Conservation (phyloP, 1,140 invertebrate genomes). For the Magallana gigas region DNA sequence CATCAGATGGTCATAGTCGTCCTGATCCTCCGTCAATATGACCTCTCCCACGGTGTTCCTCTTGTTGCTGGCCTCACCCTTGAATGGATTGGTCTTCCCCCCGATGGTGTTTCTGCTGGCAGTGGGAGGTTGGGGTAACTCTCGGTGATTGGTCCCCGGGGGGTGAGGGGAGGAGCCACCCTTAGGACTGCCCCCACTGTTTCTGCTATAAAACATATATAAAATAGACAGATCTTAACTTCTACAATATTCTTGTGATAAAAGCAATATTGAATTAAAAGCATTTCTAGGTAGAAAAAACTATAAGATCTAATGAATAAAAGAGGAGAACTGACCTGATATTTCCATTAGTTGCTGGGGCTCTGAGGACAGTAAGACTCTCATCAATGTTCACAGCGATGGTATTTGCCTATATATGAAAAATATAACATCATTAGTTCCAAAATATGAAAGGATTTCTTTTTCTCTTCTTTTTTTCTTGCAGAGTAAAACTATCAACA, state of each 20-base stretch:
- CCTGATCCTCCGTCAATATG: constrained; percentile 33
- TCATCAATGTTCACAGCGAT: background rate
- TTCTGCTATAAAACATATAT: background rate
- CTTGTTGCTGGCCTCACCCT: background rate
- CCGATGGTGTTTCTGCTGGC: constrained; percentile 32
- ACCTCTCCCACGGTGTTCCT: constrained; percentile 14
- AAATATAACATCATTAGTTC: background rate
- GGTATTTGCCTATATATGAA: background rate
- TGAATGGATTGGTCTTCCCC: constrained; percentile 15
- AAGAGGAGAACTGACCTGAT: background rate
- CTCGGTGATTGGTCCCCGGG: constrained; percentile 40
- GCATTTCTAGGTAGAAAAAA: background rate
- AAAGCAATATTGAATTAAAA: background rate
- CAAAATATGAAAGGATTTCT: too few species aligned
- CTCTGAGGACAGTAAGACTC: background rate
- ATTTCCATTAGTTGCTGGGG: background rate
- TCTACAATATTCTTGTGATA: too few species aligned
- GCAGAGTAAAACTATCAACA: too few species aligned
- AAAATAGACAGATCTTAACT: too few species aligned
- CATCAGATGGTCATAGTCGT: constrained; percentile 67
- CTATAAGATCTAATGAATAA: background rate
- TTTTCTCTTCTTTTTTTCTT: too few species aligned
- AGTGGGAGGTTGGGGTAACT: constrained; percentile 21
- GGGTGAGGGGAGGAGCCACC: constrained; percentile 37
- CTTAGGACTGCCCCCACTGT: constrained; percentile 40